A percentile compares a stretch with the other conserved stretches of the same genome.
These are phyloP conservation scores for Solenodon paradoxus DNA, from an alignment of 2,113 vertebrate species.

Conservation along the genomic window DNA sequence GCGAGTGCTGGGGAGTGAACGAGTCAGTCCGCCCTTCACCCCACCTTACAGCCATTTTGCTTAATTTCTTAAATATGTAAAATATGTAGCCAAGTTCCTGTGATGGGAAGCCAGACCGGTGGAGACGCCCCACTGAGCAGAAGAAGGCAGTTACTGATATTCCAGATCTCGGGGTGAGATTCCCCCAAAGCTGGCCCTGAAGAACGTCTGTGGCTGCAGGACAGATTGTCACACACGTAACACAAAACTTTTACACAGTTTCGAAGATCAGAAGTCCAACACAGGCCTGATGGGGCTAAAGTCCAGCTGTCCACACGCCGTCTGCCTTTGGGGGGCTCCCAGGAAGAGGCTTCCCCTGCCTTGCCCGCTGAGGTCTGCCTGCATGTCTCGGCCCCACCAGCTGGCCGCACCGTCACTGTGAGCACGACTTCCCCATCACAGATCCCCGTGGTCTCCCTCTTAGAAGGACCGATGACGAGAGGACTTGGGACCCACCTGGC, in stretches of 20 bases:
- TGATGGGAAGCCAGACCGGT: fast-evolving
- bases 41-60: too few relatives aligned
- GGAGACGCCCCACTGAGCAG: not conserved
- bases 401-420: too few relatives aligned
- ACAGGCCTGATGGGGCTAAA: fast-evolving
- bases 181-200: not conserved
- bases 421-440: too few relatives aligned
- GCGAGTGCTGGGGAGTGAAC: not conserved
- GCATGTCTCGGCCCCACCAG: fast-evolving
- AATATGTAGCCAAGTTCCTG: not conserved
- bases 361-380: not conserved
- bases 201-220: too few relatives aligned
- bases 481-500: fast-evolving
- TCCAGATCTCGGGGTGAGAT: not conserved
- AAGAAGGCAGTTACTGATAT: too few relatives aligned
- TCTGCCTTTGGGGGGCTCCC: not conserved
- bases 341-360: not conserved
- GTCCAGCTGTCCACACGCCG: not conserved
- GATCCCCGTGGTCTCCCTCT: not conserved
- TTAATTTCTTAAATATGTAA: not conserved
- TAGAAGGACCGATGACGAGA: fast-evolving
- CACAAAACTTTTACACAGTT: not conserved
- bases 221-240: not conserved
- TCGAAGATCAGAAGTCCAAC: not conserved
- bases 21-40: not conserved